A percentile compares a stretch with the other conserved stretches of the same genome.
Conservation (phyloP, 1,140 invertebrate species). For the Stegodyphus dumicola region DNA sequence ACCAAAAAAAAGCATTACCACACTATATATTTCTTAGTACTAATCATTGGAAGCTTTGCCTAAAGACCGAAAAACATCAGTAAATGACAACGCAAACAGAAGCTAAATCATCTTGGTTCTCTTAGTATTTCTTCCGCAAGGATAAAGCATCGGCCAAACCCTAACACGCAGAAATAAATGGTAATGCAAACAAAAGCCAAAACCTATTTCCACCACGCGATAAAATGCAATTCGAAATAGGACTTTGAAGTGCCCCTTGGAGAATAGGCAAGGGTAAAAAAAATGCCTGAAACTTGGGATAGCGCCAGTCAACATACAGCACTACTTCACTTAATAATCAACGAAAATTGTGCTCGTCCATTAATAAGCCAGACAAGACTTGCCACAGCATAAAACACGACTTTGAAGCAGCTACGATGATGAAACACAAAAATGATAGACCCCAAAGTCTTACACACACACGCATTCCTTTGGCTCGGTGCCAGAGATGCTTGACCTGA, state of each 20-base stretch:
- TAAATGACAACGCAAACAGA: too few species aligned
- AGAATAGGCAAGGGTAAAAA: not conserved
- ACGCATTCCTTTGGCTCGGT: conserved; percentile 19
- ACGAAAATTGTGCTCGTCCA: not conserved
- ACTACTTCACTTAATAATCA: conserved; percentile 19
- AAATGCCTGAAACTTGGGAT: conserved; percentile 10
- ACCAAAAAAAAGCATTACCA: too few species aligned
- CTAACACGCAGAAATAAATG: too few species aligned
- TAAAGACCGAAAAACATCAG: too few species aligned
- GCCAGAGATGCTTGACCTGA: conserved; percentile 34
- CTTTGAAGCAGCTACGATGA: not conserved
- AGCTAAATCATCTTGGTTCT: too few species aligned
- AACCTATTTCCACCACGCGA: too few species aligned
- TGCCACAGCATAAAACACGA: conserved; percentile 7
- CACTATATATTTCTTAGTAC: too few species aligned
- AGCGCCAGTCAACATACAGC: conserved; percentile 1
- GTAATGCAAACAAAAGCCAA: too few species aligned
- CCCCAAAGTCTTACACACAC: not conserved
- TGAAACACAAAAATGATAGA: conserved; percentile 45
- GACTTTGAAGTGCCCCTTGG: not conserved
- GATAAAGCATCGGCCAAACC: too few species aligned
- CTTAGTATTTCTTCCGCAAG: too few species aligned
- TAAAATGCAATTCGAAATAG: too few species aligned
- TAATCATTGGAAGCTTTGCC: too few species aligned
- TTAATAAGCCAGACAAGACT: conserved; percentile 47